phyloP scores from a whole-genome alignment of 2,888 invertebrate genomes.

The Eristalis arbustorum region DNA sequence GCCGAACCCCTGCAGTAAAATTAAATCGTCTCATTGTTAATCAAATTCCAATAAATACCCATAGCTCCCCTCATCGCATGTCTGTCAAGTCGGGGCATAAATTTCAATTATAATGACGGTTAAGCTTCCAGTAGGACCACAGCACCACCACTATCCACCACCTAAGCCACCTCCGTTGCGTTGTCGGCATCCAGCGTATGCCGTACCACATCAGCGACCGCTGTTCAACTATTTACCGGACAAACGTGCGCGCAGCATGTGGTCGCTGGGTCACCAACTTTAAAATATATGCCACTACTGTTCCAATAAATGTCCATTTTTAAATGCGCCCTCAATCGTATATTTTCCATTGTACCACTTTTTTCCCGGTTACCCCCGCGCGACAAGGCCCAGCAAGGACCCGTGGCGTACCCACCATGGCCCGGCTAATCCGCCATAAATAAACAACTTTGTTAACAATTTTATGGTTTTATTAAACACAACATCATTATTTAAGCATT shows the following conservation, averaged over 20 bases:
- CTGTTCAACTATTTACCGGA: background rate
- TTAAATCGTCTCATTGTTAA: slow-evolving; percentile 63
- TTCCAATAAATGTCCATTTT: slow-evolving; percentile 68
- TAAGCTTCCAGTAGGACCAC: slow-evolving; percentile 52
- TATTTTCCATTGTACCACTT: slow-evolving; percentile 40
- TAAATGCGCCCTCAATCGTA: slow-evolving; percentile 62
- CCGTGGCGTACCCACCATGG: slow-evolving; percentile 6
- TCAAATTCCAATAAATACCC: slow-evolving; percentile 58
- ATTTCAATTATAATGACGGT: slow-evolving; percentile 69
- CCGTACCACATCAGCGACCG: background rate
- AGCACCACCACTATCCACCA: slow-evolving; percentile 21
- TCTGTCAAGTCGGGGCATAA: slow-evolving; percentile 63
- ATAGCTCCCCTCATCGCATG: slow-evolving; percentile 40
- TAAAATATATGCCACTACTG: slow-evolving; percentile 69
- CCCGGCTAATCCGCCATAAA: slow-evolving; percentile 65
- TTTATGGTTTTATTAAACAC: slow-evolving; percentile 71
- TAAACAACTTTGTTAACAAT: slow-evolving; percentile 71
- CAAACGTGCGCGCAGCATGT: slow-evolving; percentile 60
- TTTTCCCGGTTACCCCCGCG: slow-evolving; percentile 6
- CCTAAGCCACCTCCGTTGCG: slow-evolving; percentile 17
- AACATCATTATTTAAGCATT: slow-evolving; percentile 70
- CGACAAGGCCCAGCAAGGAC: slow-evolving; percentile 8
- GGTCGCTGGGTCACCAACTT: slow-evolving; percentile 61
- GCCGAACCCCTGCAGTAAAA: slow-evolving; percentile 27
- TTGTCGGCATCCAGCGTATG: slow-evolving; percentile 1